A percentile compares a stretch with the other conserved stretches of the same genome.
Evolutionary conservation across 2,888 invertebrate genomes (phyloP).

Genomic region (Dinocampus coccinellae): DNA sequence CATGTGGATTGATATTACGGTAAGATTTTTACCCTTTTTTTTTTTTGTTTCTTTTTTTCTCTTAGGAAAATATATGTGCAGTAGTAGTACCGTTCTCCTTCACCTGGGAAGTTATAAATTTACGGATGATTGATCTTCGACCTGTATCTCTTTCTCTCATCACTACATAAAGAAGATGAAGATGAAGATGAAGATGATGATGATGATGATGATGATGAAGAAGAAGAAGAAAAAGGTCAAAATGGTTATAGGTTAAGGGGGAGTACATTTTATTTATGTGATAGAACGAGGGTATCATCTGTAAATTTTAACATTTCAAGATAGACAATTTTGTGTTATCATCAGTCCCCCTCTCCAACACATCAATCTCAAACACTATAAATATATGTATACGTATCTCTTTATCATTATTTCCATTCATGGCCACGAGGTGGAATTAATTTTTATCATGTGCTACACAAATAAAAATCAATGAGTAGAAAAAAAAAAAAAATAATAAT

Average conservation of each 20-base stretch:
- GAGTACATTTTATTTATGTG: background rate
- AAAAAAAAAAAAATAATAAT: background rate
- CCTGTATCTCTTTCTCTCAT: conserved; percentile 16
- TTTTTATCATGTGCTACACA: background rate
- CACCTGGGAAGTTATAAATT: conserved; percentile 15
- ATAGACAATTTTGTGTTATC: background rate
- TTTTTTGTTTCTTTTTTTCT: background rate
- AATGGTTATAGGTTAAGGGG: background rate
- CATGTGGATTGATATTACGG: background rate
- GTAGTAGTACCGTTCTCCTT: conserved; percentile 27
- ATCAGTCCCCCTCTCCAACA: background rate
- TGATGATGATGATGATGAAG: too few relatives aligned
- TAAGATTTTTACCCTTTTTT: background rate
- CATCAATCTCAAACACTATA: background rate
- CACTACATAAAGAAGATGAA: background rate
- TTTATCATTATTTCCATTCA: background rate
- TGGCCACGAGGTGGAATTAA: background rate
- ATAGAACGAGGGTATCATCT: background rate
- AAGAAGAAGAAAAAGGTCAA: background rate
- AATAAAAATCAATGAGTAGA: background rate
- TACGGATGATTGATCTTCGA: conserved; percentile 37
- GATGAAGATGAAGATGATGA: background rate
- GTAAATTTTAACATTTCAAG: background rate
- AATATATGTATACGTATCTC: background rate
- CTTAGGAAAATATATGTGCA: background rate